These are phyloP conservation scores for Eremobia ochroleuca DNA, from an alignment of 2,888 invertebrate genomes.

Conservation along the genomic window DNA sequence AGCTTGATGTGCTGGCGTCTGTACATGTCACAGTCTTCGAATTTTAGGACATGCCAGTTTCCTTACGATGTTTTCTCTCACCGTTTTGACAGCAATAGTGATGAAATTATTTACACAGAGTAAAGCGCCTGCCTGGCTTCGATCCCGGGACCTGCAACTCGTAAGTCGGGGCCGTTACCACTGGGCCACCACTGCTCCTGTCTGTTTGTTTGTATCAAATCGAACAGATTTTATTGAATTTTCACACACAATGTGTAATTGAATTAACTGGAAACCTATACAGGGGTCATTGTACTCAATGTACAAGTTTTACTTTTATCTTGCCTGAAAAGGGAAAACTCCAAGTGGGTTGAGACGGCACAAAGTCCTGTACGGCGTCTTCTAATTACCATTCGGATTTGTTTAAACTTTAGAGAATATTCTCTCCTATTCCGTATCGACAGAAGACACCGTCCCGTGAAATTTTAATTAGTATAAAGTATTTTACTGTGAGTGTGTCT, in stretches of 20 bases:
- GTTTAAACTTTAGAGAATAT: conserved; percentile 23
- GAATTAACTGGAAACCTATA: neutral
- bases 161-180: too few species aligned
- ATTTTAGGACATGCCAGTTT: neutral
- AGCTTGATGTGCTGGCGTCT: too few species aligned
- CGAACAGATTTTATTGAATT: neutral
- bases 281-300: neutral
- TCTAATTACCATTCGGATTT: conserved; percentile 26
- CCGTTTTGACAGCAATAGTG: neutral
- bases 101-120: neutral
- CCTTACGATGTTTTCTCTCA: neutral
- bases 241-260: neutral
- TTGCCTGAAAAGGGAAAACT: neutral
- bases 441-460: conserved; percentile 10
- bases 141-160: too few species aligned
- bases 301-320: neutral
- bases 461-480: conserved; percentile 37
- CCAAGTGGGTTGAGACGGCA: neutral
- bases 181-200: too few species aligned
- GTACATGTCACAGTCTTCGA: neutral
- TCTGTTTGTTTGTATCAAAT: neutral
- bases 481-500: conserved; percentile 16
- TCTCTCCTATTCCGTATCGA: neutral
- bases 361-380: too few species aligned
- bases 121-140: too few species aligned